Base-by-base conservation (phyloP, 2,113 vertebrate genomes). In the Microcebus ravelobensis region DNA sequence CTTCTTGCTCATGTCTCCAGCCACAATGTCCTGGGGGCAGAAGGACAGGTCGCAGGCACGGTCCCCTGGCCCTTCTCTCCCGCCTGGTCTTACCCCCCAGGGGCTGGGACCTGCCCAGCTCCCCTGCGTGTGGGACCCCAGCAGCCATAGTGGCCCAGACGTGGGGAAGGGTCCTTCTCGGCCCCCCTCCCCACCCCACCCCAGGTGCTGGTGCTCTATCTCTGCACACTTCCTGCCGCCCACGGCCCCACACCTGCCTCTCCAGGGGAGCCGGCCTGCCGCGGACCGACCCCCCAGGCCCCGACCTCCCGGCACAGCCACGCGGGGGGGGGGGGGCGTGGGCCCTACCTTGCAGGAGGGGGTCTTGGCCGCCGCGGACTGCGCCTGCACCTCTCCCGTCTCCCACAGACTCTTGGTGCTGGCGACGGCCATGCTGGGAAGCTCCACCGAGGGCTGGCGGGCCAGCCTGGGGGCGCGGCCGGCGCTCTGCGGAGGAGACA, bases 371-470 rank as follows among this genome's bases (percentile, higher is more conserved):
- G 98, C 84, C 45, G 45, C 45, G 61, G 98, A 98, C 34, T 98
- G 99, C 87, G 96, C 98, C 98, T 98, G 98, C n/a, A 99, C 98
- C 12, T 99, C 99, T 36, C 99, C 99, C 0, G 98, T 99, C 97
- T 99, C 99, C 99, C 99, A 99, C 45, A 98, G 98, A 91, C 91
- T 99, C 98, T 99, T 99, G 42, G 99, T 99, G 96, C 98, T 99
- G 42, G 99, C 97, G 39, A 99, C 99, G 0, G 99, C 98, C 97
- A 99, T 99, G 55, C 98, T 98, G 17, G 99, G 99, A 93, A 99
- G 97, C 93, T 99, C 99, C 11, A 98, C 96, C 84, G 98, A 98
- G 0, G 99, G 92, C 86, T 98, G 98, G 77, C 99, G 99, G 52
- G 90, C 90, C 34, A 98, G 90, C 94, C 98, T 99, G 1, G 97